A percentile compares a stretch with the other conserved stretches of the same genome.
These are phyloP conservation scores for Nothobranchius kuhntae DNA, from an alignment of 2,113 vertebrate species.

Conservation along the genomic window DNA sequence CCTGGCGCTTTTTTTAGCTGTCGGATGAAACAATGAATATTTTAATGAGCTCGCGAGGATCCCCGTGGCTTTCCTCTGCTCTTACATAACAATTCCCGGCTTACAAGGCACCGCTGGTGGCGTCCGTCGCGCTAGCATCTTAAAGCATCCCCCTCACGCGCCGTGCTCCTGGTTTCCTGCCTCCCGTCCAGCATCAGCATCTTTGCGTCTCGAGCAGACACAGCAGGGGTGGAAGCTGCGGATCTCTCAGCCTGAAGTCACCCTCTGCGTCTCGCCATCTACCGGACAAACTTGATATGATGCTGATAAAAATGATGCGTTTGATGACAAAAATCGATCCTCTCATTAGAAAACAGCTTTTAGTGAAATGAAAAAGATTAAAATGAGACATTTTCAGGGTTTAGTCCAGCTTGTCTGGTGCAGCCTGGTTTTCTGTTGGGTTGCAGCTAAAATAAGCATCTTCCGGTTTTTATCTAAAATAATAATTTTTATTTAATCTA, in stretches of 20 bases:
- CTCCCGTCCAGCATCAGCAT: conserved; percentile 47
- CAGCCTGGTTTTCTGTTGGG: background rate
- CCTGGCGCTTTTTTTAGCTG: conserved; percentile 1
- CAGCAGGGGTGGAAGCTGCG: conserved; percentile 17
- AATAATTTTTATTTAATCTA: background rate
- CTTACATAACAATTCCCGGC: conserved; percentile 2
- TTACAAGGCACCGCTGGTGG: background rate
- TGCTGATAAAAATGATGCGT: conserved; percentile 3
- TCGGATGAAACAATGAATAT: background rate
- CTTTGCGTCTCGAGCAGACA: conserved; percentile 1
- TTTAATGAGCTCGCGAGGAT: conserved; percentile 5
- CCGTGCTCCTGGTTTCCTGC: conserved; percentile 15
- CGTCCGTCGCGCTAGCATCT: background rate
- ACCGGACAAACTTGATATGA: conserved; percentile 47
- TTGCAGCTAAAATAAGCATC: background rate
- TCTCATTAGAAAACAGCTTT: conserved; percentile 13
- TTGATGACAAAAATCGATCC: conserved; percentile 23
- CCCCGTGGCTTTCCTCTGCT: background rate
- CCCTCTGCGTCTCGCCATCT: conserved; percentile 64
- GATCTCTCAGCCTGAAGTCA: conserved; percentile 25
- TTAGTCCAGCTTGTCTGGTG: background rate
- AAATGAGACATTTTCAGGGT: conserved; percentile 4
- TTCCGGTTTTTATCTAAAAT: background rate
- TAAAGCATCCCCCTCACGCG: conserved; percentile 3
- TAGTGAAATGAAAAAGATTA: conserved; percentile 10